Percentiles rank a stretch among this genome's conserved stretches.
These are phyloP conservation scores for Cheumatopsyche charites DNA, from an alignment of 1,140 invertebrate genomes.

Conservation along the genomic window DNA sequence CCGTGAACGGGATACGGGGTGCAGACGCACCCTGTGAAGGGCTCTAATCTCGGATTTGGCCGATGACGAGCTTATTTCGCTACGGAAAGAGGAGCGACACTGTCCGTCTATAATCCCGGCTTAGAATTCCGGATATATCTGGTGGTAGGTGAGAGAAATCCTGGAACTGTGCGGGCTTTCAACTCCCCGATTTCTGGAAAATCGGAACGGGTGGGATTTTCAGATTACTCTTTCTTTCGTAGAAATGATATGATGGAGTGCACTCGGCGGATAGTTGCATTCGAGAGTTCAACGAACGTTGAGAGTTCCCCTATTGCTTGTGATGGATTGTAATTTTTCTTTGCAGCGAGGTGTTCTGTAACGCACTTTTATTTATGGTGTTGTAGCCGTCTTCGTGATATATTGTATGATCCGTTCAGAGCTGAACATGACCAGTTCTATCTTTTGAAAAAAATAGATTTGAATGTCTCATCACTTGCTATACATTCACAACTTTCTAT, in stretches of 20 bases:
- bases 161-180: not conserved
- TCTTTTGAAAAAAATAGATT: too few species aligned
- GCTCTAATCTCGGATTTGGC: constrained; percentile 44
- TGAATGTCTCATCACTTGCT: too few species aligned
- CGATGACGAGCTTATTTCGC: constrained; percentile 45
- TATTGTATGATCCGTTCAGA: too few species aligned
- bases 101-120: constrained; percentile 44
- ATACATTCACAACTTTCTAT: too few species aligned
- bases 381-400: constrained; percentile 25
- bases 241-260: constrained; percentile 23
- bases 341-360: constrained; percentile 1
- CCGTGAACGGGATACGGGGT: constrained; percentile 44
- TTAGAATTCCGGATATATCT: constrained; percentile 48
- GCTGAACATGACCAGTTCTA: too few species aligned
- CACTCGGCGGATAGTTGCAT: constrained; percentile 4
- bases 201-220: constrained; percentile 40
- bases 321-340: constrained; percentile 30
- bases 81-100: constrained; percentile 12
- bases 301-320: not conserved
- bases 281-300: constrained; percentile 8
- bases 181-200: not conserved
- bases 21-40: constrained; percentile 7
- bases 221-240: constrained; percentile 45
- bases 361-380: constrained; percentile 28
- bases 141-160: not conserved